These are phyloP conservation scores for Ischnura elegans DNA, from an alignment of 2,888 invertebrate genomes.

Conservation along the genomic window DNA sequence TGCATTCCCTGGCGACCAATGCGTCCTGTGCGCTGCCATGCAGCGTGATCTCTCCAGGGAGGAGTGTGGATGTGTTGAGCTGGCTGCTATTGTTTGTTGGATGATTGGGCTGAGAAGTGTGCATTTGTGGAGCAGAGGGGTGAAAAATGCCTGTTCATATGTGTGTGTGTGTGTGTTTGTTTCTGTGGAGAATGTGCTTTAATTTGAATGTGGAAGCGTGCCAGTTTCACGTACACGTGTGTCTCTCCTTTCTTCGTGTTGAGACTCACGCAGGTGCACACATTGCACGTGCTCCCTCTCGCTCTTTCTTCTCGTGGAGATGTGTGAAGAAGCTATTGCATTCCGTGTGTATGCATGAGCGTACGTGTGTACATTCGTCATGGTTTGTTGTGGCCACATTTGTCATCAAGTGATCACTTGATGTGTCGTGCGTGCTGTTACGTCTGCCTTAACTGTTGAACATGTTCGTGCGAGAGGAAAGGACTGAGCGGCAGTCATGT, in stretches of 20 bases:
- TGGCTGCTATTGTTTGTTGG: no score
- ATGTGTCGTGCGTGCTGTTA: no score
- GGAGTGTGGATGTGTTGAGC: no score
- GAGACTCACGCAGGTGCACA: background rate
- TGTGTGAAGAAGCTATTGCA: slow-evolving; percentile 37
- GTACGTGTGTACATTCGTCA: slow-evolving; percentile 16
- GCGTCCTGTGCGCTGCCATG: slow-evolving; percentile 55
- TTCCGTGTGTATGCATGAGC: slow-evolving; percentile 35
- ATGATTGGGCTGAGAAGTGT: slow-evolving; percentile 45
- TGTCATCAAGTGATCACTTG: slow-evolving; percentile 40
- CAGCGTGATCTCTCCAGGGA: slow-evolving; percentile 27
- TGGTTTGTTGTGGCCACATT: slow-evolving; percentile 47
- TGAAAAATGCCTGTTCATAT: background rate
- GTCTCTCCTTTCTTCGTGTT: no score
- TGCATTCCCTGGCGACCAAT: slow-evolving; percentile 17
- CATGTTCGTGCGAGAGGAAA: slow-evolving; percentile 28
- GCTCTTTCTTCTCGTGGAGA: background rate
- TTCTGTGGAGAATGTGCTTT: background rate
- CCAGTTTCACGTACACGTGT: background rate
- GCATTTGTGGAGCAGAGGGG: background rate
- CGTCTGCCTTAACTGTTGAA: slow-evolving; percentile 65
- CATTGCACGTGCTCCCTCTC: no score
- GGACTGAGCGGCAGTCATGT: slow-evolving; percentile 38
- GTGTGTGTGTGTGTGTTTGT: background rate
- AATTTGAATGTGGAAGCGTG: background rate